phyloP scores from a whole-genome alignment of 2,888 invertebrate genomes.

The Tetramorium bicarinatum region DNA sequence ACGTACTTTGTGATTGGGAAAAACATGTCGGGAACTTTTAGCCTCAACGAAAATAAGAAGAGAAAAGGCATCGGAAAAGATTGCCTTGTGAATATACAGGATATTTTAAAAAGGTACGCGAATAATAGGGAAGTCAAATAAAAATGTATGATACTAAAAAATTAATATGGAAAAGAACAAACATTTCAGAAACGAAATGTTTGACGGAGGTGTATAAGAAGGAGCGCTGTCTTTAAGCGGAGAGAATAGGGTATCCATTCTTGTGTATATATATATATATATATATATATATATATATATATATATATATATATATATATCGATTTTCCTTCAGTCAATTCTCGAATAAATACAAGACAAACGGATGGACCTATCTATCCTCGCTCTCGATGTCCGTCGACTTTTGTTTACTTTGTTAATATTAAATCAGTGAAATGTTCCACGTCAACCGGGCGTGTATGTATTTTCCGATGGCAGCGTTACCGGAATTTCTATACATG shows the following conservation, averaged over 20 bases:
- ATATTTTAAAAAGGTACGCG: not conserved
- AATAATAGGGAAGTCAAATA: not conserved
- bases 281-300: not conserved
- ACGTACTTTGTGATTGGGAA: not conserved
- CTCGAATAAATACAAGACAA: conserved; percentile 32
- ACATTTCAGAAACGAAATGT: conserved; percentile 9
- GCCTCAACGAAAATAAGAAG: not conserved
- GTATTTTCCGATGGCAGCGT: not conserved
- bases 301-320: conserved; percentile 14
- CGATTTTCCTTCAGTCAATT: conserved; percentile 46
- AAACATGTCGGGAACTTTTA: conserved; percentile 10
- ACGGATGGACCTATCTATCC: not conserved
- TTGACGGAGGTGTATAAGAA: conserved; percentile 24
- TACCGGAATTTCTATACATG: not conserved
- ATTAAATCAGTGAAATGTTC: conserved; percentile 40
- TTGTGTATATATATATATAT: not conserved
- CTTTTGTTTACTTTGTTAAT: conserved; percentile 48
- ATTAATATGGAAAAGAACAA: conserved; percentile 4
- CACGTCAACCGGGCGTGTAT: not conserved
- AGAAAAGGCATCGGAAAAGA: not conserved
- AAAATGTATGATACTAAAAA: not conserved
- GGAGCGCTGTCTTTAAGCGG: not conserved
- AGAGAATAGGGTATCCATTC: not conserved
- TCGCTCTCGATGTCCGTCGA: conserved; percentile 33
- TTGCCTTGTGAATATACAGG: not conserved